phyloP scores from a whole-genome alignment of 2,888 invertebrate species.

The Drepana falcataria region DNA sequence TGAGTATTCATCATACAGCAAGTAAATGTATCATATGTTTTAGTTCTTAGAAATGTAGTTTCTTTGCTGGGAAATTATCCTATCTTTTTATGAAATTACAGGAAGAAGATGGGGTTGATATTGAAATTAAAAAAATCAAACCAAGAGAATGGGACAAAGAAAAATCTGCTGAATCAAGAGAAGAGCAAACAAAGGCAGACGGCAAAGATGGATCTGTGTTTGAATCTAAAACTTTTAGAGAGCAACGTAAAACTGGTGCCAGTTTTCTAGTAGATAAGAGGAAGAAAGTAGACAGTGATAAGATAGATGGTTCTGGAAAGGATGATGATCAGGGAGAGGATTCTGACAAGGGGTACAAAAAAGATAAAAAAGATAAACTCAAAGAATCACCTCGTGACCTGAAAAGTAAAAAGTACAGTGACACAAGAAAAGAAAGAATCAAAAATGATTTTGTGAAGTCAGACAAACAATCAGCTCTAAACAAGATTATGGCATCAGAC shows the following conservation, averaged over 20 bases:
- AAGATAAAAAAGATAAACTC: conserved; percentile 61
- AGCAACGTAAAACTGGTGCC: conserved; percentile 52
- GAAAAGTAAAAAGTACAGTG: conserved; percentile 72
- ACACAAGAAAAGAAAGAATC: conserved; percentile 67
- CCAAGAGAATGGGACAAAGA: conserved; percentile 70
- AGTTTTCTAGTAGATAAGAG: conserved; percentile 64
- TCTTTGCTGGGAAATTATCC: too few species aligned
- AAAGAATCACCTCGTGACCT: conserved; percentile 68
- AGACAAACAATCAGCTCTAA: conserved; percentile 60
- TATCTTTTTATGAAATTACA: conserved; percentile 24
- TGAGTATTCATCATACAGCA: too few species aligned
- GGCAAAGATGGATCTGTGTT: conserved; percentile 55
- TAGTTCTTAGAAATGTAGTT: too few species aligned
- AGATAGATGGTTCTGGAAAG: conserved; percentile 56
- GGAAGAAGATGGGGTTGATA: conserved; percentile 66
- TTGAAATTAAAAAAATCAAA: conserved; percentile 70
- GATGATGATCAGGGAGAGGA: conserved; percentile 66
- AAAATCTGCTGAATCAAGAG: conserved; percentile 49
- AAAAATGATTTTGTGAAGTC: conserved; percentile 53
- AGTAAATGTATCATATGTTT: too few species aligned
- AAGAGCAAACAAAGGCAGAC: conserved; percentile 49
- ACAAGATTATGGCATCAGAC: conserved; percentile 54
- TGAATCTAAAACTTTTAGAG: conserved; percentile 66
- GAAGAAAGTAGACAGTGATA: conserved; percentile 64
- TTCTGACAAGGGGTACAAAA: conserved; percentile 49